Conservation (phyloP, 2,888 invertebrate genomes). For the Drosophila longiperda region DNA sequence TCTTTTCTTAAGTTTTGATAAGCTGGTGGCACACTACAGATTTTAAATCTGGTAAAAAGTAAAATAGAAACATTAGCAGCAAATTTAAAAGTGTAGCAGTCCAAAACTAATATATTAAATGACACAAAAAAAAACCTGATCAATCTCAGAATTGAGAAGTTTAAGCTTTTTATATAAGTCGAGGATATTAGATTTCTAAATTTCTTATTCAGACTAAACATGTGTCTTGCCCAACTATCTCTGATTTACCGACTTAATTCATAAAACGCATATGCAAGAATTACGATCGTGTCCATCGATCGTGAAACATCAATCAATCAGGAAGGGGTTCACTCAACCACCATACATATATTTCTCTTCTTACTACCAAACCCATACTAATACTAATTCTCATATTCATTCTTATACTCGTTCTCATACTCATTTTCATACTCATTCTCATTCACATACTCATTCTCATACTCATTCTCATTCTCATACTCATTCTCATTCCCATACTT, state of each 20-base stretch:
- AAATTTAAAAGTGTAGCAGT: neutral
- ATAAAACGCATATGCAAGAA: conserved; percentile 14
- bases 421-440: no score
- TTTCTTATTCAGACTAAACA: neutral
- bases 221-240: neutral
- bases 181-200: neutral
- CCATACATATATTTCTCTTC: no score
- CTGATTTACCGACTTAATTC: neutral
- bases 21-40: no score
- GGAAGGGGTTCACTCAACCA: neutral
- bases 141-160: neutral
- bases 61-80: neutral
- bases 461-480: no score
- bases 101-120: neutral
- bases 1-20: neutral
- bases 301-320: conserved; percentile 54
- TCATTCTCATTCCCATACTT: no score
- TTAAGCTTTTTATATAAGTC: neutral
- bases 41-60: neutral
- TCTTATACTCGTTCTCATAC: no score
- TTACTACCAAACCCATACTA: no score
- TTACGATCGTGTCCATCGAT: conserved; percentile 12
- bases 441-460: no score
- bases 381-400: no score
- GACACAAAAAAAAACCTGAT: neutral